A percentile compares a stretch with the other conserved stretches of the same genome.
Evolutionary conservation across 2,113 vertebrate genomes (phyloP).

Genomic region (Okapia johnstoni): DNA sequence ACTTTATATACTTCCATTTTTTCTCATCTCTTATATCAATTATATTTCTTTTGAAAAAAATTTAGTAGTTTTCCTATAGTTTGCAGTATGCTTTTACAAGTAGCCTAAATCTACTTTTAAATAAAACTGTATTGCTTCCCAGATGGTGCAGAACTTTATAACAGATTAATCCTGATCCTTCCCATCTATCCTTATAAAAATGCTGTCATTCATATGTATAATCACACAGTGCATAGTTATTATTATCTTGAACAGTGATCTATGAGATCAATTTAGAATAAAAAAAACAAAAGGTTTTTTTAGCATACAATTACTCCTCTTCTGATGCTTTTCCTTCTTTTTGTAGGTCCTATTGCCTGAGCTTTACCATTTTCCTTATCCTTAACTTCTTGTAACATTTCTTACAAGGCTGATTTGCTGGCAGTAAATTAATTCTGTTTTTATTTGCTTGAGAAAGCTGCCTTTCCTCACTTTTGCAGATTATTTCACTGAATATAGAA

Average conservation of each 20-base stretch:
- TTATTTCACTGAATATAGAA: neutral
- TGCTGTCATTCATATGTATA: neutral
- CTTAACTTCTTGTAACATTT: neutral
- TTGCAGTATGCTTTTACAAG: neutral
- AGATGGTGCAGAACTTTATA: neutral
- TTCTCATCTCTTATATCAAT: neutral
- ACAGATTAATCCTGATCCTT: neutral
- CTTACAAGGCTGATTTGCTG: neutral
- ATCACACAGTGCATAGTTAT: neutral
- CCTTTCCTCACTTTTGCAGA: neutral
- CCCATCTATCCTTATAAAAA: neutral
- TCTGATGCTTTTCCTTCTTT: neutral
- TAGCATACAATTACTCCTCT: neutral
- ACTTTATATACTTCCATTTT: neutral
- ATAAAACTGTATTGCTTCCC: neutral
- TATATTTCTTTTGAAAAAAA: neutral
- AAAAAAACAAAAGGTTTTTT: neutral
- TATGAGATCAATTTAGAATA: neutral
- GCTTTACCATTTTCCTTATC: neutral
- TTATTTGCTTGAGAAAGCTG: neutral
- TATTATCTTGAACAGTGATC: neutral
- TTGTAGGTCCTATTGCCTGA: neutral
- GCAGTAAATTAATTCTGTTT: neutral
- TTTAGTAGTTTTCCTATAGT: neutral
- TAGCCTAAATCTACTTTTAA: neutral